Evolutionary conservation across 1,140 invertebrate genomes (phyloP).

Genomic region (Lordiphosa stackelbergi): DNA sequence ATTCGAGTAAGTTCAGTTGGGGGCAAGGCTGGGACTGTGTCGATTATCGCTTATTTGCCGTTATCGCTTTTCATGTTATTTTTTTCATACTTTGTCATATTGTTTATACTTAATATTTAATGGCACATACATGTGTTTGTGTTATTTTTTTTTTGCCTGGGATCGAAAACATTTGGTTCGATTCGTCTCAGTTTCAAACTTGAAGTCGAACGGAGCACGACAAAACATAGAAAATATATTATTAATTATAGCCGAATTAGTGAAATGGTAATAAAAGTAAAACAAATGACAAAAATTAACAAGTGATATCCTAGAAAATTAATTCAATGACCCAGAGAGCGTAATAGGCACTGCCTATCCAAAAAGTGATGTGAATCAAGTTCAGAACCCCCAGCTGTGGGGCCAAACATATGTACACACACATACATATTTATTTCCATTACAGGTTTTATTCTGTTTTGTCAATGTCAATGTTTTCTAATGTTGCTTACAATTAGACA

Average conservation of each 20-base stretch:
- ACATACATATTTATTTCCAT: not conserved
- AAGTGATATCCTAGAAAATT: too few species aligned
- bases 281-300: slow-evolving; percentile 1
- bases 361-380: slow-evolving; percentile 3
- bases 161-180: slow-evolving; percentile 58
- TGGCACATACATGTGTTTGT: slow-evolving; percentile 38
- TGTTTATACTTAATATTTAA: slow-evolving; percentile 53
- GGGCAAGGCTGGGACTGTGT: slow-evolving; percentile 20
- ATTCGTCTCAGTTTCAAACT: slow-evolving; percentile 57
- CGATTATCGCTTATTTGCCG: slow-evolving; percentile 29
- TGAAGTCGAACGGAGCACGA: slow-evolving; percentile 51
- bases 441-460: not conserved
- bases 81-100: slow-evolving; percentile 23
- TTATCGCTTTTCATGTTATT: slow-evolving; percentile 1
- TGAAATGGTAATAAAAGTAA: slow-evolving; percentile 7
- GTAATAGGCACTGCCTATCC: too few species aligned
- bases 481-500: slow-evolving; percentile 28
- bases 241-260: not conserved
- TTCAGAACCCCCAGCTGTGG: too few species aligned
- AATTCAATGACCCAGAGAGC: too few species aligned
- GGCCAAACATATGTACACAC: not conserved
- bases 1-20: slow-evolving; percentile 20
- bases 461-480: slow-evolving; percentile 25
- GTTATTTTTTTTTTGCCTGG: slow-evolving; percentile 37
- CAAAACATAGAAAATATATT: slow-evolving; percentile 15